Evolutionary conservation across 2,113 vertebrate genomes (phyloP), one percentile per base, ranked within the genome.

Genomic region (Coptodon bakossiorum): DNA sequence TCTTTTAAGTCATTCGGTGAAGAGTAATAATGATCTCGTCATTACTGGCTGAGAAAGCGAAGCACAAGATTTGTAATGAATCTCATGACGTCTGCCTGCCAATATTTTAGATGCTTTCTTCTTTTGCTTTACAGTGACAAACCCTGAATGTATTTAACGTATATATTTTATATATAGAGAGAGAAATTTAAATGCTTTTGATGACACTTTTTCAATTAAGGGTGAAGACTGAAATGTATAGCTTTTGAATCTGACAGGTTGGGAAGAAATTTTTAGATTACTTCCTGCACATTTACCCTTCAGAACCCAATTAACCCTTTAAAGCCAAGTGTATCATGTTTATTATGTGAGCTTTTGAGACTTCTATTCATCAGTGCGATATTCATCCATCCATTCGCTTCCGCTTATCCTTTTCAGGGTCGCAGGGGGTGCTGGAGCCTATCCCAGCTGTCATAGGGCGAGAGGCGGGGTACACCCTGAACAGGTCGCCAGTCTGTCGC

Each of bases 71-170:
- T 31, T 63, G 22, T 16, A 48, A 76, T 17, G 34, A 36, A 78
- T 57, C 7, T 24, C 78, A 80, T 82, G 53, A 29, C 19, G 54
- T 78, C 66, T 80, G n/a, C 59, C 31, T 71, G 81, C 81, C 82
- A 80, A 88, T 88, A 66, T 31, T 85, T 80, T 86, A 89, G 85
- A 84, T 63, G 56, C 40, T 89, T 81, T 76, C 66, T 82, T 34
- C 50, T 66, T 83, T 79, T n/a, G 80, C 68, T 90, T 89, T 80
- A 86, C 81, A 68, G 59, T 45, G 81, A 86, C 24, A n/a, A 87
- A 73, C 19, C 27, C 40, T 90, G 92, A 94, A 94, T 94, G 93
- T 92, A 91, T 91, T 91, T 93, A 68, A 80, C 68, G 29, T 63
- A 52, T 88, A 87, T 90, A 29, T 83, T 31, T 88, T 88, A 82